Percentiles rank a stretch among this genome's conserved stretches.
Conservation (phyloP, 2,797 vertebrate species). For the Philypnodon macrostomus region DNA sequence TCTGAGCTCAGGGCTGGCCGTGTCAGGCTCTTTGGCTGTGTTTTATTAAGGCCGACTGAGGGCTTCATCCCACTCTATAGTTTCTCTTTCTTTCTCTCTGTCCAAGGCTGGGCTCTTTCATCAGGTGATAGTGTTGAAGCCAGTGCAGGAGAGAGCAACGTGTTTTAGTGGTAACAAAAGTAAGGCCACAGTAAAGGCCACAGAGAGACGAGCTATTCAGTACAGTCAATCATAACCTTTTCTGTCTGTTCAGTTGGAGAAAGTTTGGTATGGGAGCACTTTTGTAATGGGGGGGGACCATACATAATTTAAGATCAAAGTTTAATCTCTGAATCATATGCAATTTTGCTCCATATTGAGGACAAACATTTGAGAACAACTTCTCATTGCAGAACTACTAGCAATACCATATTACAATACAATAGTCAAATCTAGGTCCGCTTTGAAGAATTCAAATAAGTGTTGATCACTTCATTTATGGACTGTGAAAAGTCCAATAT, state of each 20-base stretch:
- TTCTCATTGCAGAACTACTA: no score
- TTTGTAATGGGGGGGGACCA: not conserved
- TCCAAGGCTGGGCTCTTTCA: constrained; percentile 3
- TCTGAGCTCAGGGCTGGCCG: constrained; percentile 34
- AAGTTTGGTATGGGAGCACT: not conserved
- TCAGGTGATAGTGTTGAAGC: not conserved
- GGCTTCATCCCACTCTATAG: constrained; percentile 5
- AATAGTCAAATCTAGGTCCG: no score
- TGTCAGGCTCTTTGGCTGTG: constrained; percentile 36
- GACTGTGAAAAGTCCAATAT: no score
- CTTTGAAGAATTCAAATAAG: no score
- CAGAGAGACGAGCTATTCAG: not conserved
- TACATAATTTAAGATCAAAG: no score
- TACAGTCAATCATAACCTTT: constrained; percentile 1
- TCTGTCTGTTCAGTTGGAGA: not conserved
- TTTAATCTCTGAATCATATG: no score
- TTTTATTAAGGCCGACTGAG: constrained; percentile 33
- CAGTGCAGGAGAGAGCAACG: not conserved
- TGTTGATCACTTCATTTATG: no score
- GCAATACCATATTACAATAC: no score
- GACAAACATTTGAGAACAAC: no score
- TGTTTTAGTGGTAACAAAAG: constrained; percentile 6
- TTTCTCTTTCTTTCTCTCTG: constrained; percentile 14
- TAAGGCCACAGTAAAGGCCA: constrained; percentile 3
- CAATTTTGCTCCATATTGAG: no score